These are phyloP conservation scores for Dipodomys spectabilis DNA, from an alignment of 2,113 vertebrate genomes.

Conservation along the genomic window DNA sequence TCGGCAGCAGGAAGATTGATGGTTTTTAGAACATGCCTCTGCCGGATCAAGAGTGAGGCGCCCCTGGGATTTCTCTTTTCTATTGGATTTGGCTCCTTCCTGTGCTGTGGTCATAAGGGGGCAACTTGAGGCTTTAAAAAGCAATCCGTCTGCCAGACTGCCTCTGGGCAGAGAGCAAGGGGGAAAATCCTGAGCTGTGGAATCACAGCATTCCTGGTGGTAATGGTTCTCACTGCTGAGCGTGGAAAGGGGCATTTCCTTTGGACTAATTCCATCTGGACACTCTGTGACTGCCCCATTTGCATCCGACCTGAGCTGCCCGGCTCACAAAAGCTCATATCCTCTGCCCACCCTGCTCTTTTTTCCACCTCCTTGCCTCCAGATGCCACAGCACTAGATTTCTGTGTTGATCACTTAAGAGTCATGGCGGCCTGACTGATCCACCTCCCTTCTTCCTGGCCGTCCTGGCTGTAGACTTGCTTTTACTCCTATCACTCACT, in stretches of 20 bases:
- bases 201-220: accelerated
- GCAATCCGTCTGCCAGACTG: neutral
- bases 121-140: neutral
- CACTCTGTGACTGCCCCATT: too few relatives aligned
- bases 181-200: neutral
- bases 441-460: too few relatives aligned
- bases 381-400: neutral
- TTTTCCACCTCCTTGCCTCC: neutral
- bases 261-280: neutral
- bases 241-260: neutral
- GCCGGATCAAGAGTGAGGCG: neutral
- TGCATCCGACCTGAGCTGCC: accelerated
- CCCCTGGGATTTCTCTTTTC: neutral
- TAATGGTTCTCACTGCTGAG: neutral
- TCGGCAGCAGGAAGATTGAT: neutral
- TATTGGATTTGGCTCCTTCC: neutral
- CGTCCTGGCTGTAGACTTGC: neutral
- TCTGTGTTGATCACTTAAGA: neutral
- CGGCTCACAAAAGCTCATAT: neutral
- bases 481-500: too few relatives aligned
- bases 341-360: too few relatives aligned
- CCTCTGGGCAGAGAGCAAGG: neutral
- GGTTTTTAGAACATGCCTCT: neutral
- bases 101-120: neutral
- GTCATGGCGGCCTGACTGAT: too few relatives aligned